Conservation (phyloP, 53 echinoderm and acorn worm genomes). For the Astropecten irregularis region DNA sequence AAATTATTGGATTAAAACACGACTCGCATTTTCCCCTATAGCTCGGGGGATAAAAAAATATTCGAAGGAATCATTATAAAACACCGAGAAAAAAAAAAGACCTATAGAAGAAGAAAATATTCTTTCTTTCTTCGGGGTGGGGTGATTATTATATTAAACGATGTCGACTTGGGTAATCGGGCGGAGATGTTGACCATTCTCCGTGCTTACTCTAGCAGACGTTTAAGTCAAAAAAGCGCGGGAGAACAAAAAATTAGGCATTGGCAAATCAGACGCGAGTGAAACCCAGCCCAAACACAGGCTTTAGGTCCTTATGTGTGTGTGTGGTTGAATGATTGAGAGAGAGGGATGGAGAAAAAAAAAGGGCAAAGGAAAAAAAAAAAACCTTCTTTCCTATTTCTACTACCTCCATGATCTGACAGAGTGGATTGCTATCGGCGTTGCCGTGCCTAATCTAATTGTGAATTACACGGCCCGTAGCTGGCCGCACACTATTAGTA, state of each 20-base stretch:
- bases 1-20: conserved; percentile 29
- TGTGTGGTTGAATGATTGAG: no score
- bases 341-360: background rate
- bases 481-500: conserved; percentile 1
- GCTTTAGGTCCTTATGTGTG: no score
- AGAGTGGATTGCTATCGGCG: conserved; percentile 27
- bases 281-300: no score
- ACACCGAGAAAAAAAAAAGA: background rate
- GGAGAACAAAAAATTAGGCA: conserved; percentile 33
- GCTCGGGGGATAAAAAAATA: background rate
- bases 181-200: background rate
- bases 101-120: no score
- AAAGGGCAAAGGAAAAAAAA: background rate
- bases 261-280: no score
- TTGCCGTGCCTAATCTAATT: conserved; percentile 40
- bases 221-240: conserved; percentile 1
- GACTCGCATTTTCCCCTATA: conserved; percentile 10
- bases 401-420: no score
- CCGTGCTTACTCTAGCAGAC: conserved; percentile 18
- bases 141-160: conserved; percentile 44
- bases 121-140: conserved; percentile 5
- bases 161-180: conserved; percentile 25
- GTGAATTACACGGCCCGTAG: conserved; percentile 24
- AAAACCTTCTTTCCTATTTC: no score
- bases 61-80: background rate